Evolutionary conservation across 2,888 invertebrate species (phyloP), one percentile per base, ranked within the genome.

Genomic region (Malacosoma neustria): DNA sequence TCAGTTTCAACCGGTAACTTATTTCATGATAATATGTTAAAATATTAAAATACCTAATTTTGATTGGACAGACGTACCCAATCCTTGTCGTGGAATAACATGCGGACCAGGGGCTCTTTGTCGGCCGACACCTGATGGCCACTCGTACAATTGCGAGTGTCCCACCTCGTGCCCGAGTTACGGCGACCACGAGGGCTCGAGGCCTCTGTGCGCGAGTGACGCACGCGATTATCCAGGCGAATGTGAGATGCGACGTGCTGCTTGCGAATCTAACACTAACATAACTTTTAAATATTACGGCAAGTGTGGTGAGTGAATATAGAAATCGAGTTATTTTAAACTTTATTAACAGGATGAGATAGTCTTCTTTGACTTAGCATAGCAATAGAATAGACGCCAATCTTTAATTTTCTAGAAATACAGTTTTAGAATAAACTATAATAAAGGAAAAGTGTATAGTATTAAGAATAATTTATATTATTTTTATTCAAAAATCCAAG

Each of bases 71-170:
- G 87, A 86, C 72, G 72, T 87, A 56, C 72, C 87, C 85, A 93
- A 94, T 77, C 88, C 93, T 48, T 96, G 96, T 74, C 87, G 88
- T 46, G 91, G 89, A 41, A 91, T 95, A 38, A 87, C 89, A 50
- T 96, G 96, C 73, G 92, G 93, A 53, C 91, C 91, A 56, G 95
- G 95, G 6, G 94, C 93, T 35, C 87, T 89, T 41, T 97, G 97
- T 75, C 77, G 84, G 35, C 85, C 89, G 12, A 84, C 87, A 32
- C 61, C 89, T 36, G 93, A 94, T 72, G 95, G 94, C 29, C 88
- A 87, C 38, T 87, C 89, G 36, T 90, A 92, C 54, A 88, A 88
- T 61, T 96, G 95, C 80, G 90, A 93, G 65, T 95, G 95, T 63
- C 91, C 92, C 32, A 88, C 89, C 39, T 89, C 90, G 43, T 96